phyloP scores from a whole-genome alignment of 2,888 invertebrate species.

The Apotomis betuletana region DNA sequence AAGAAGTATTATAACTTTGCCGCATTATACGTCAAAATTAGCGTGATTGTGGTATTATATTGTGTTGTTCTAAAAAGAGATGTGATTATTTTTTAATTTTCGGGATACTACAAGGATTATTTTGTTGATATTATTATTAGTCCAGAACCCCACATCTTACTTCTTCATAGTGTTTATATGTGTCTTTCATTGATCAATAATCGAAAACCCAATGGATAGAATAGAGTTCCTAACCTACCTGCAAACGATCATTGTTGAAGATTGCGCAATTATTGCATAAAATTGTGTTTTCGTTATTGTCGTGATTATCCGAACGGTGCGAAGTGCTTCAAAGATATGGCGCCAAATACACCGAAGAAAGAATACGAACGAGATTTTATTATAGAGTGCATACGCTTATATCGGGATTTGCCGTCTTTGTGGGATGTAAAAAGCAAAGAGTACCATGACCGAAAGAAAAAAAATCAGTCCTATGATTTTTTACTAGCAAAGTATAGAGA shows the following conservation, averaged over 20 bases:
- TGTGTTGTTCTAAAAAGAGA: too few relatives aligned
- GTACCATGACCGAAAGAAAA: slow-evolving; percentile 15
- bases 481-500: slow-evolving; percentile 14
- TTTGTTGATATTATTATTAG: too few relatives aligned
- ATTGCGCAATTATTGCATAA: neutral
- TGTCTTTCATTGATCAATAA: too few relatives aligned
- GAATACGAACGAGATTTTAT: slow-evolving; percentile 5
- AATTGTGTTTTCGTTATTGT: too few relatives aligned
- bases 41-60: too few relatives aligned
- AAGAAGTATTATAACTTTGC: neutral
- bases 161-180: too few relatives aligned
- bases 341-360: neutral
- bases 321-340: neutral
- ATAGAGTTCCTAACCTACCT: too few relatives aligned
- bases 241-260: too few relatives aligned
- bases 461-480: slow-evolving; percentile 8
- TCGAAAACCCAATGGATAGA: too few relatives aligned
- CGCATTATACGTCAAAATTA: neutral
- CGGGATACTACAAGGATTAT: neutral
- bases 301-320: too few relatives aligned
- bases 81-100: neutral
- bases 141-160: too few relatives aligned
- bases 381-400: slow-evolving; percentile 7
- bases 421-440: slow-evolving; percentile 22
- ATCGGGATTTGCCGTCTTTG: slow-evolving; percentile 8